Conservation (phyloP, 2,113 vertebrate species). For the Hippolais icterina region DNA sequence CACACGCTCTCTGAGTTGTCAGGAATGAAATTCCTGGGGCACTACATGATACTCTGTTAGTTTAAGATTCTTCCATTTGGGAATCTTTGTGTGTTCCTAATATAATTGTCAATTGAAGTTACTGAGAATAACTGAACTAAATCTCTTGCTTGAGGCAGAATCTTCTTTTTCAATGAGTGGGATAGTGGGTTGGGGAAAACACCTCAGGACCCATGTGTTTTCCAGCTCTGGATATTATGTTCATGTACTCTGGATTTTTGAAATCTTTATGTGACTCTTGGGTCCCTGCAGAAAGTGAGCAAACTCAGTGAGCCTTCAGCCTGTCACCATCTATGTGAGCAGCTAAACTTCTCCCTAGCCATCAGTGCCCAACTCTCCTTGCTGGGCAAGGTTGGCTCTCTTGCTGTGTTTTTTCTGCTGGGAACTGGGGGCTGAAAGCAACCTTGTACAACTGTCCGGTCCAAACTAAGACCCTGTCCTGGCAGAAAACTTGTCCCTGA, state of each 20-base stretch:
- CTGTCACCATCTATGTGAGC: not conserved
- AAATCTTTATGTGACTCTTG: not conserved
- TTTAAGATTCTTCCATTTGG: not conserved
- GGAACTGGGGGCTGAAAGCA: not conserved
- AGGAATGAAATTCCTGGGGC: not conserved
- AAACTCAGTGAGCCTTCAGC: not conserved
- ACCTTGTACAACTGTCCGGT: not conserved
- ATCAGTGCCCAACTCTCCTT: not conserved
- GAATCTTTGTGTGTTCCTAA: not conserved
- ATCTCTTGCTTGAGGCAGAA: not conserved
- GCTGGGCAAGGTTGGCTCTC: not conserved
- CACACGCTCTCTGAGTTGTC: not conserved
- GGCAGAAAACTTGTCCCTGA: not conserved
- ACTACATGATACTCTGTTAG: not conserved
- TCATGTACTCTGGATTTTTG: not conserved
- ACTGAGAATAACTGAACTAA: not conserved
- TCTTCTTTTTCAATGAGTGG: not conserved
- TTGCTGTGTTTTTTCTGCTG: not conserved
- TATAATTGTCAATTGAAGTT: not conserved
- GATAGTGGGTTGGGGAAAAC: not conserved
- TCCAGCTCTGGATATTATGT: not conserved
- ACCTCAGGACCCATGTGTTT: not conserved
- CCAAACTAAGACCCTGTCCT: not conserved
- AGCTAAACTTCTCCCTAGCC: not conserved
- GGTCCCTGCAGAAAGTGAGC: not conserved